phyloP scores from a whole-genome alignment of 2,113 vertebrate genomes.

The Apeltes quadracus region DNA sequence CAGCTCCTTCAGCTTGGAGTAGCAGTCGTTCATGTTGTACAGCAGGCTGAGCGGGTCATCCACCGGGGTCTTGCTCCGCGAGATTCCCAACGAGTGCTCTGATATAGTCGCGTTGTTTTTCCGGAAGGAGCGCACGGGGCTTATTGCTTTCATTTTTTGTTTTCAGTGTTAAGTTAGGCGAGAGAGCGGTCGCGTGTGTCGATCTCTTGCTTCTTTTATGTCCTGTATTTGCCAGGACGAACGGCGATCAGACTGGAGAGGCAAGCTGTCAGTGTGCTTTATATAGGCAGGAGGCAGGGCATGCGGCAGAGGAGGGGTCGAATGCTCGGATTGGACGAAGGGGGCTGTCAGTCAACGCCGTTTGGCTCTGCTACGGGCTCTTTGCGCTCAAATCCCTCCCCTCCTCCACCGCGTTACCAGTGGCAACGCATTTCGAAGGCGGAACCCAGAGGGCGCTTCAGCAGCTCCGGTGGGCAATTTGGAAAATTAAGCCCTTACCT shows the following conservation, averaged over 20 bases:
- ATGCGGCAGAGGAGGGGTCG: conserved; percentile 57
- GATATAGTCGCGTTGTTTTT: conserved; percentile 86
- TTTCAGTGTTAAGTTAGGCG: conserved; percentile 30
- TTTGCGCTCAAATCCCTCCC: conserved; percentile 26
- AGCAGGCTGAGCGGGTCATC: conserved; percentile 96
- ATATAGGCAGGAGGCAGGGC: conserved; percentile 77
- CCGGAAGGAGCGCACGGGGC: conserved; percentile 92
- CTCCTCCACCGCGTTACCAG: conserved; percentile 70
- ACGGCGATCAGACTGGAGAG: conserved; percentile 80
- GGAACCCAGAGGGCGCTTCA: conserved; percentile 69
- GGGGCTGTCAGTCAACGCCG: conserved; percentile 52
- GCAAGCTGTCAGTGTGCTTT: conserved; percentile 78
- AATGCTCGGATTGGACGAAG: conserved; percentile 62
- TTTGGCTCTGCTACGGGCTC: conserved; percentile 37
- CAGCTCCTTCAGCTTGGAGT: conserved; percentile 98
- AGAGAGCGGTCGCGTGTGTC: conserved; percentile 18
- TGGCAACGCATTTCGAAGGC: conserved; percentile 76
- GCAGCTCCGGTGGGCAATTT: conserved; percentile 83
- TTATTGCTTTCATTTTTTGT: conserved; percentile 94
- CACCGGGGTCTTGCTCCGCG: conserved; percentile 95
- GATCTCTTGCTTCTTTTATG: conserved; percentile 37
- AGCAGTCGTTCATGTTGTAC: conserved; percentile 99
- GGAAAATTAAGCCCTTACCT: conserved; percentile 83
- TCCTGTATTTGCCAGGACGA: conserved; percentile 41
- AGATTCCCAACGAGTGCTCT: conserved; percentile 92